These are phyloP conservation scores for Prosapia bicincta DNA, from an alignment of 2,888 invertebrate species.

Conservation along the genomic window DNA sequence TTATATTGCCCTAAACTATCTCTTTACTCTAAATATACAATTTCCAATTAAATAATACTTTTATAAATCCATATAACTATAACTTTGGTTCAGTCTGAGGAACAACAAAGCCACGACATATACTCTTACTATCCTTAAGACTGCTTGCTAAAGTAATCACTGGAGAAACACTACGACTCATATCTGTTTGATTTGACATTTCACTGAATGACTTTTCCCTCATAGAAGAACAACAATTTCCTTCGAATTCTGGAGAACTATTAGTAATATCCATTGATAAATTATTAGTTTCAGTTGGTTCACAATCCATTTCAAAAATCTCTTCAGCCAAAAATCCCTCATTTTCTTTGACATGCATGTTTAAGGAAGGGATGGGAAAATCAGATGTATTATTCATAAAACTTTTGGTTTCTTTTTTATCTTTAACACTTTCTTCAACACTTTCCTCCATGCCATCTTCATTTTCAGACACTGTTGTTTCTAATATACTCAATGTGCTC, in stretches of 20 bases:
- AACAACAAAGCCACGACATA: conserved; percentile 32
- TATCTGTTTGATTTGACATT: neutral
- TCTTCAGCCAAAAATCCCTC: neutral
- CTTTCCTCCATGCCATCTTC: neutral
- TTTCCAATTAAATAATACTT: neutral
- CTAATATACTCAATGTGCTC: neutral
- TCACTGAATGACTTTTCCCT: neutral
- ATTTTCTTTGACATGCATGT: neutral
- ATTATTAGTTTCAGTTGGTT: neutral
- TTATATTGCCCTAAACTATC: neutral
- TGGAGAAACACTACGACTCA: conserved; percentile 35
- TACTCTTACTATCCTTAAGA: conserved; percentile 39
- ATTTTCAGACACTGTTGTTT: neutral
- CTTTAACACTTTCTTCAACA: neutral
- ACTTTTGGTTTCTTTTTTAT: neutral
- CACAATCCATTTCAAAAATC: neutral
- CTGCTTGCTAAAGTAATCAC: conserved; percentile 43
- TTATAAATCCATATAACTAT: neutral
- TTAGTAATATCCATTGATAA: neutral
- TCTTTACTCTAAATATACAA: neutral
- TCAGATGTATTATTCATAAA: neutral
- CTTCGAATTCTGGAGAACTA: neutral
- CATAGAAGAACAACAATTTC: neutral
- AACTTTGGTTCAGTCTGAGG: neutral
- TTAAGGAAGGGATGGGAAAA: neutral